These are phyloP conservation scores for Nycticorax nycticorax DNA, from an alignment of 2,113 vertebrate genomes.

Conservation along the genomic window DNA sequence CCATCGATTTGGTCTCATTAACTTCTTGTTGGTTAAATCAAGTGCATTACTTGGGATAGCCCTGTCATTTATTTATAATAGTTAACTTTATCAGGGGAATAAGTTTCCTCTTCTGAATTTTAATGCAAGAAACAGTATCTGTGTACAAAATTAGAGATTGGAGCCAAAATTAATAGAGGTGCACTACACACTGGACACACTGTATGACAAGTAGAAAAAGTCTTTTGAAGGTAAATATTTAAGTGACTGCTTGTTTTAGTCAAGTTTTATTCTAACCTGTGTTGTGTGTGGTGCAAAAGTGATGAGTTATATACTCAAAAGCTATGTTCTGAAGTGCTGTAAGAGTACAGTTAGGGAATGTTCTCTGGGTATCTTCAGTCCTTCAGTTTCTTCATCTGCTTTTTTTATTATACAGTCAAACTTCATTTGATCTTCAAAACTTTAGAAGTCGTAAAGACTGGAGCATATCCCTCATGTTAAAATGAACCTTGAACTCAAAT, in stretches of 20 bases:
- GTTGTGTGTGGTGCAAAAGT: neutral
- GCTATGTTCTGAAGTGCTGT: neutral
- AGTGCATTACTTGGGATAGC: neutral
- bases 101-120: neutral
- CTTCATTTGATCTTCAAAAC: neutral
- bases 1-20: constrained; percentile 34
- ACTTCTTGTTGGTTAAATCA: constrained; percentile 30
- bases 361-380: neutral
- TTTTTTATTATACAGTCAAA: neutral
- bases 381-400: neutral
- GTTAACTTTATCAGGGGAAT: neutral
- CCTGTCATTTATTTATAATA: constrained; percentile 17
- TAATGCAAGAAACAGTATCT: neutral
- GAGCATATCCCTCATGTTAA: accelerated
- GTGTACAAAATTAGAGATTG: neutral
- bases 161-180: neutral
- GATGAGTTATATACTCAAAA: neutral
- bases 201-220: neutral
- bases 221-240: neutral
- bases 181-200: neutral
- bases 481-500: neutral
- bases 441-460: neutral
- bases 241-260: neutral
- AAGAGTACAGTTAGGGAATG: neutral
- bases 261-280: neutral